phyloP scores from a whole-genome alignment of 2,888 invertebrate species.

The Isotomurus palustris region DNA sequence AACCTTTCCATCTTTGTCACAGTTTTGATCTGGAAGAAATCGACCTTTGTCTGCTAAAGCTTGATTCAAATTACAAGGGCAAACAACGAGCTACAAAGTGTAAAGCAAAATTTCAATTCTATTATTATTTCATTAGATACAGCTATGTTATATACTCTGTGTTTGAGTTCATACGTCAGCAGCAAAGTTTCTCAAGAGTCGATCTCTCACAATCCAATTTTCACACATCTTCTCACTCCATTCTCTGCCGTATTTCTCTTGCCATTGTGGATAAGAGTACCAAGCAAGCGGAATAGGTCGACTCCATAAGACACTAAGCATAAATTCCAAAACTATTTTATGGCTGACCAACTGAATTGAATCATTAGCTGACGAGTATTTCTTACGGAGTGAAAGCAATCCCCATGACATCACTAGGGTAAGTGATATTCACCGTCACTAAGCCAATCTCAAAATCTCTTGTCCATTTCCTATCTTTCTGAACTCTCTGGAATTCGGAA shows the following conservation, averaged over 20 bases:
- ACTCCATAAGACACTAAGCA: conserved; percentile 71
- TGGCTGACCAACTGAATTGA: background rate
- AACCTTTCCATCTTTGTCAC: conserved; percentile 82
- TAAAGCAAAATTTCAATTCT: conserved; percentile 5
- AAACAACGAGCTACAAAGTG: conserved; percentile 56
- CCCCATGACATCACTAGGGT: conserved; percentile 63
- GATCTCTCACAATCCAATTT: conserved; percentile 82
- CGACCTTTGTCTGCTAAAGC: conserved; percentile 88
- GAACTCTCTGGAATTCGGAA: conserved; percentile 64
- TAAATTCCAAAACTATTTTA: background rate
- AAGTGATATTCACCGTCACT: conserved; percentile 79
- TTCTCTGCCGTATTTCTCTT: conserved; percentile 66
- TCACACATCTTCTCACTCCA: conserved; percentile 84
- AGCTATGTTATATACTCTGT: background rate
- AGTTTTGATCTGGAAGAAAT: conserved; percentile 81
- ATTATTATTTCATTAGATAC: background rate
- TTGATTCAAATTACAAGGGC: conserved; percentile 88
- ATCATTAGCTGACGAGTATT: conserved; percentile 21
- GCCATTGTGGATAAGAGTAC: conserved; percentile 91
- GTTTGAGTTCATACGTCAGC: conserved; percentile 54
- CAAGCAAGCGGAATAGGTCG: conserved; percentile 85
- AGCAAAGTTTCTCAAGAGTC: conserved; percentile 77
- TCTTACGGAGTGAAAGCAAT: conserved; percentile 70
- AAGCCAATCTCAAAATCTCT: conserved; percentile 76
- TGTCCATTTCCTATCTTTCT: conserved; percentile 59